Base-by-base conservation (phyloP, 2,888 invertebrate species). In the Diarsia mendica region DNA sequence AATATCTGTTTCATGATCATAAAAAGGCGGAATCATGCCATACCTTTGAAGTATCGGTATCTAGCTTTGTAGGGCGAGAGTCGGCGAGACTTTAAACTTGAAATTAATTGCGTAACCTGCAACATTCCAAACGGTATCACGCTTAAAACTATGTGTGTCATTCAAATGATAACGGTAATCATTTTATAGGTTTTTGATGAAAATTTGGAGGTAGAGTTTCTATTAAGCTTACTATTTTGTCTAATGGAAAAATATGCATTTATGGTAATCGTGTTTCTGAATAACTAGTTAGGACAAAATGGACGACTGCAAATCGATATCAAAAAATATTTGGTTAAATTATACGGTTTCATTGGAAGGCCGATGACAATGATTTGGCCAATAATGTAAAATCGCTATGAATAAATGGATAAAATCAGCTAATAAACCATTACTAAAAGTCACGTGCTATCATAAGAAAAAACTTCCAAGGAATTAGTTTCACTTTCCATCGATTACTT, bases 51-150 rank as follows among this genome's bases (percentile, higher is more conserved):
- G 33, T 64, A 53, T 48, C 39, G 46, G 55, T 72, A 67, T 79
- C 65, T 83, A 83, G 83, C 72, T 83, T 61, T 79, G 49, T 81
- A 66, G 68, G 61, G 53, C 79, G 44, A 72, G 13, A 11, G 61
- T 68, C 33, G 18, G 18, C 33, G 75, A 83, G 61, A 77, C 49
- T 64, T 70, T 84, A 82, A 84, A 71, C 81, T 84, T 83, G 75
- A 80, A 72, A 70, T 28, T 15, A 11, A 55, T 82, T 82, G 33
- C 65, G 44, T 84, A 80, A 80, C 28, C n/a, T 60, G 8, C n/a
- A 44, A 58, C 53, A 83, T 83, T 72, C 63, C 51, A 18, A 51
- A 63, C 60, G 61, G 60, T 61, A 39, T 39, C 39, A 39, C 2
- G 28, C 20, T 53, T 4, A 53, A 44, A 53, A 33, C 15, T 73